These are phyloP conservation scores for Planococcus citri DNA, from an alignment of 1,140 invertebrate genomes.

Conservation along the genomic window DNA sequence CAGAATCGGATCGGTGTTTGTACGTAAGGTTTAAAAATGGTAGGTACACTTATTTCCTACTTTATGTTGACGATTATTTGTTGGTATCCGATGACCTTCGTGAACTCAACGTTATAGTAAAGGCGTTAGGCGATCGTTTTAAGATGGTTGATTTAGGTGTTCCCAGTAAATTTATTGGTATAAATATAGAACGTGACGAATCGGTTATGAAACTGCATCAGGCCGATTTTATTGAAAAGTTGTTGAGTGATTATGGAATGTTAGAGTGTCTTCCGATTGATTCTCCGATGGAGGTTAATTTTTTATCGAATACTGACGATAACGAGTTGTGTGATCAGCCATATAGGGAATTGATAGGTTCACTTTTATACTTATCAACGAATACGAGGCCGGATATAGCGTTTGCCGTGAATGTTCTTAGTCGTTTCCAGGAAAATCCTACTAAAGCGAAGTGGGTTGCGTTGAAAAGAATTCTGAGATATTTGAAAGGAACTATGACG, in stretches of 20 bases:
- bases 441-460: constrained; percentile 1
- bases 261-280: not conserved
- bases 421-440: not conserved
- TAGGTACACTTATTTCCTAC: not conserved
- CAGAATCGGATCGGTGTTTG: not conserved
- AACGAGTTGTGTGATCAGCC: not conserved
- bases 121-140: not conserved
- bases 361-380: constrained; percentile 9
- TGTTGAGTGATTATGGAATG: not conserved
- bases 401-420: not conserved
- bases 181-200: not conserved
- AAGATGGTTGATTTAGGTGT: not conserved
- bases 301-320: not conserved
- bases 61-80: not conserved
- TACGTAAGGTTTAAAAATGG: not conserved
- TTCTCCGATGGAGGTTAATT: constrained; percentile 5
- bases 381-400: constrained; percentile 13
- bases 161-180: not conserved
- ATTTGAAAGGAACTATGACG: constrained; percentile 10
- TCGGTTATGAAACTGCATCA: not conserved
- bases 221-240: not conserved
- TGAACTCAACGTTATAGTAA: not conserved
- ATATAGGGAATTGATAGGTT: constrained; percentile 4
- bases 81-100: not conserved
- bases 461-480: constrained; percentile 5